Base-by-base conservation (phyloP, 2,797 vertebrate genomes). In the Eutrigla gurnardus region DNA sequence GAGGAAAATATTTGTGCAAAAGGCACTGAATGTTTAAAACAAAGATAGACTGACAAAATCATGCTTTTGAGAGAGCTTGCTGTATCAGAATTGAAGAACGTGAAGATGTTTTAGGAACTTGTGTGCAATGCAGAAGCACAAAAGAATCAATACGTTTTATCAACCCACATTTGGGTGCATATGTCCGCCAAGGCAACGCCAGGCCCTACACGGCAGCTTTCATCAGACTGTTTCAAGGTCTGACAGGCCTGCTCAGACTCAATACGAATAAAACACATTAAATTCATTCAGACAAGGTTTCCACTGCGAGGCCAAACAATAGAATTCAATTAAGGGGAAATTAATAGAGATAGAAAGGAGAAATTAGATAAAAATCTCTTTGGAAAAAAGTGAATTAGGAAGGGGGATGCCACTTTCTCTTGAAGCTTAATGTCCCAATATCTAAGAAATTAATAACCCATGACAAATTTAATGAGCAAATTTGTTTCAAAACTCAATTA, bases 181-280 rank as follows among this genome's bases (percentile, higher is more conserved):
- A 50, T 43, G 65, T 58, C 33, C 72, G 59, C 64, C 47, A 70
- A 69, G 18, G 47, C 70, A 78, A 65, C 35, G 2, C 15, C 59
- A 73, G 63, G 0, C 65, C 60, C 76, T 39, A 46, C 61, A 58
- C 18, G 1, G n/a, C 39, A 54, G 65, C 58, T 73, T 83, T 76
- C 35, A 85, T 64, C 73, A n/a, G 39, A 74, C 39, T 60, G 59
- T 67, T 42, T 83, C 81, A 73, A 83, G 60, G 71, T 83, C 77
- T 62, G 14, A 77, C 17, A 54, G 47, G 63, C 7, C 66, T 45
- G 35, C 33, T 81, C 59, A 72, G 65, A 71, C 47, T 60, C 60
- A 64, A 11, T 17, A 65, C 33, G 7, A 82, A 73, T 60, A 65
- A 69, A 25, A 79, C 49, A n/a, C 17, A 76, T 67, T 46, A 54